phyloP scores from a whole-genome alignment of 2,888 invertebrate species.

The Ramazzottius varieornatus region DNA sequence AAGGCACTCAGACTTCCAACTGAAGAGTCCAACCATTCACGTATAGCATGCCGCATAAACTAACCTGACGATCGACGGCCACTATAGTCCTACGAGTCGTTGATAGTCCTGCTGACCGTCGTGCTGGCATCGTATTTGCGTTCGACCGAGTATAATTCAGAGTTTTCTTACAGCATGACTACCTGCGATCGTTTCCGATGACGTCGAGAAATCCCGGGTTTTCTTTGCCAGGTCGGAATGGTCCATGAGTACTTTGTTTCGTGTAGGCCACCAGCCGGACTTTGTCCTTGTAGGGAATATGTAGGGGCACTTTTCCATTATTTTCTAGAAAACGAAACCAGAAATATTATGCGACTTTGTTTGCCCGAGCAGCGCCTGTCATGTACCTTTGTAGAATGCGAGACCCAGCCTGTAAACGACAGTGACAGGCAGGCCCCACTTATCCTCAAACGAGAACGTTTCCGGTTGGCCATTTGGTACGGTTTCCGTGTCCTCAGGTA shows the following conservation, averaged over 20 bases:
- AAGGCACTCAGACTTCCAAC: too few species aligned
- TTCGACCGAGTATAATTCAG: too few species aligned
- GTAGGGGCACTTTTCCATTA: conserved; percentile 70
- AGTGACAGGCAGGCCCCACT: conserved; percentile 29
- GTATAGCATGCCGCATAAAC: too few species aligned
- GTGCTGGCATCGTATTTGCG: too few species aligned
- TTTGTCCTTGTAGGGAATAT: conserved; percentile 74
- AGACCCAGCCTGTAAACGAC: conserved; percentile 68
- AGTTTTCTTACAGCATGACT: too few species aligned
- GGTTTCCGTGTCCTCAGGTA: too few species aligned
- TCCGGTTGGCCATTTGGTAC: not conserved
- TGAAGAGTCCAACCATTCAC: too few species aligned
- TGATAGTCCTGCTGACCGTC: too few species aligned
- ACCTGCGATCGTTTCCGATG: conserved; percentile 67
- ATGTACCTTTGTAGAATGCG: conserved; percentile 69
- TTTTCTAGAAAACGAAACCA: conserved; percentile 53
- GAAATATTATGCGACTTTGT: too few species aligned
- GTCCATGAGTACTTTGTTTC: conserved; percentile 65
- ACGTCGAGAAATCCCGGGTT: conserved; percentile 77
- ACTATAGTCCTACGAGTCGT: too few species aligned
- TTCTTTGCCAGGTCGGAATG: conserved; percentile 42
- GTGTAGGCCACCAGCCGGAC: conserved; percentile 66
- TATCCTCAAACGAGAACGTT: conserved; percentile 11
- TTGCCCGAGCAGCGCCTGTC: too few species aligned
- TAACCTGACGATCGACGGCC: too few species aligned